These are phyloP conservation scores for Oscheius sp. DNA, from an alignment of 1,140 invertebrate genomes.

Conservation along the genomic window DNA sequence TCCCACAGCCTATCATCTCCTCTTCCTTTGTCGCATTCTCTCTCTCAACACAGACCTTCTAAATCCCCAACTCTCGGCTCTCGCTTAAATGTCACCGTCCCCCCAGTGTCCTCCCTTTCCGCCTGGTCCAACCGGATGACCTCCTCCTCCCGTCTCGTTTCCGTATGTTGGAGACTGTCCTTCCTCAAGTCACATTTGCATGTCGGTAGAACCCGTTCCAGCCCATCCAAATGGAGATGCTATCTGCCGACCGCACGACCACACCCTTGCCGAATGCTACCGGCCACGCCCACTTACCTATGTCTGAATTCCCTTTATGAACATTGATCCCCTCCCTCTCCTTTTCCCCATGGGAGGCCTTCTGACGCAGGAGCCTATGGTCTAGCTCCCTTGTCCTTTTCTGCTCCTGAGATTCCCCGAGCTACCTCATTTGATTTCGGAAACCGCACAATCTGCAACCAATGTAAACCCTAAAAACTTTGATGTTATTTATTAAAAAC, in stretches of 20 bases:
- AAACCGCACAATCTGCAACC: not conserved
- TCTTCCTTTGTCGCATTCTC: not conserved
- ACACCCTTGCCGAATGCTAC: slow-evolving; percentile 3
- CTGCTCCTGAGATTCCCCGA: not conserved
- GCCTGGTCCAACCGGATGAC: too few relatives aligned
- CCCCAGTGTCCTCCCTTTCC: too few relatives aligned
- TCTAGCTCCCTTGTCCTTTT: not conserved
- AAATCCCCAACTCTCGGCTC: too few relatives aligned
- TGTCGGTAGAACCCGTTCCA: not conserved
- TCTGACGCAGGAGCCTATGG: too few relatives aligned
- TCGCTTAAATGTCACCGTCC: too few relatives aligned
- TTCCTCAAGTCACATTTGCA: not conserved
- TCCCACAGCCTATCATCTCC: too few relatives aligned
- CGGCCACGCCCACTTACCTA: not conserved
- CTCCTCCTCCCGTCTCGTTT: too few relatives aligned
- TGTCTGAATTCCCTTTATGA: not conserved
- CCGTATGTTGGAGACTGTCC: too few relatives aligned
- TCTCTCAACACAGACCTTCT: too few relatives aligned
- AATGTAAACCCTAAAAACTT: not conserved
- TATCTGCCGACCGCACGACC: not conserved
- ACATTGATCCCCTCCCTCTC: not conserved
- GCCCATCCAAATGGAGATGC: not conserved
- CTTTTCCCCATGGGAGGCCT: too few relatives aligned
- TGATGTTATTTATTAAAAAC: not conserved
- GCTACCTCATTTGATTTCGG: not conserved